These are phyloP conservation scores for Ecliptopera silaceata DNA, from an alignment of 2,888 invertebrate genomes.

Conservation along the genomic window DNA sequence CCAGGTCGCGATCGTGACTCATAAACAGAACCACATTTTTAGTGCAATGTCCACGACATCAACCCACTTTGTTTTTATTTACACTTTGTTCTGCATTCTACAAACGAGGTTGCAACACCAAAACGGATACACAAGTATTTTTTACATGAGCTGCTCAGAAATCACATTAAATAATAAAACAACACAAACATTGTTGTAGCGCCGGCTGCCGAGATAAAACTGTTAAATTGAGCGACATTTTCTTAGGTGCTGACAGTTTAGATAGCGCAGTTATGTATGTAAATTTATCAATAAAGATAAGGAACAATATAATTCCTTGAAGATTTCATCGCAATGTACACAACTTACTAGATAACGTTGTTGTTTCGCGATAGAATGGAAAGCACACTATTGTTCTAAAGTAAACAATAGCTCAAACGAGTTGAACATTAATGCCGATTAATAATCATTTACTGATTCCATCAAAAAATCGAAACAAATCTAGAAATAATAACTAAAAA, in stretches of 20 bases:
- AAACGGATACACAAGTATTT: constrained; percentile 22
- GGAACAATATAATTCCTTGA: constrained; percentile 63
- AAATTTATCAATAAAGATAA: constrained; percentile 80
- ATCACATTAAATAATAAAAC: constrained; percentile 39
- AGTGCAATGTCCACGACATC: constrained; percentile 57
- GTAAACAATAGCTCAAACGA: background rate
- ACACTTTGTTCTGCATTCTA: constrained; percentile 29
- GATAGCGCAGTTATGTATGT: constrained; percentile 70
- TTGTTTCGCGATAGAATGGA: constrained; percentile 34
- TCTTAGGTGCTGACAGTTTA: constrained; percentile 67
- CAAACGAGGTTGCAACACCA: constrained; percentile 26
- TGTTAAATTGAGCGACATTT: constrained; percentile 65
- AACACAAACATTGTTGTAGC: constrained; percentile 54
- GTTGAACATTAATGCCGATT: background rate
- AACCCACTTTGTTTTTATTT: constrained; percentile 42
- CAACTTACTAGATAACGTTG: constrained; percentile 52
- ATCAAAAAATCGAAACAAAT: too few species aligned
- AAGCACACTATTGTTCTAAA: constrained; percentile 7
- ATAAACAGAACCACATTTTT: constrained; percentile 69
- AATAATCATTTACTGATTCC: background rate
- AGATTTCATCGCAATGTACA: constrained; percentile 66
- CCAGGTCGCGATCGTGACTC: constrained; percentile 69
- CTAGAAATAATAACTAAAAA: too few species aligned
- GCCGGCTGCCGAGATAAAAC: constrained; percentile 64
- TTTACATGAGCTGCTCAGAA: constrained; percentile 47